Conservation (phyloP, 2,113 vertebrate genomes). For the Epinephelus cyanopodus region DNA sequence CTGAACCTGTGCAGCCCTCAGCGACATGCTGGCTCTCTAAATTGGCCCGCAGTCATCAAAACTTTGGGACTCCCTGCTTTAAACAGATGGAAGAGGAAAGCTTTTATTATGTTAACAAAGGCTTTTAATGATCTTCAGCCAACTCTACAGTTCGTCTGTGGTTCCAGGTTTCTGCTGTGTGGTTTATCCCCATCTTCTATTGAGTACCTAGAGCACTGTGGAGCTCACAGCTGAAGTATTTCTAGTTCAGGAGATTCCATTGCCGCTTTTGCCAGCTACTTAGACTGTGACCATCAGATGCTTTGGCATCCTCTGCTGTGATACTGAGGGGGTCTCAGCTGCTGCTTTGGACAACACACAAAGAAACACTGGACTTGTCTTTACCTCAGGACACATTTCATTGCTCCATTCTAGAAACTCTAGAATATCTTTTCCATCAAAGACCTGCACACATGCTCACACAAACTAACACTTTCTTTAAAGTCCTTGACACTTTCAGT, state of each 20-base stretch:
- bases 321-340: constrained; percentile 11
- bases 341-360: neutral
- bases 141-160: neutral
- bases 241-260: neutral
- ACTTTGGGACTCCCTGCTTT: neutral
- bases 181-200: neutral
- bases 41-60: too few relatives aligned
- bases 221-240: constrained; percentile 32
- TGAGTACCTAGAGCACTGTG: neutral
- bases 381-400: neutral
- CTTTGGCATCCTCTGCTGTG: constrained; percentile 6
- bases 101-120: neutral
- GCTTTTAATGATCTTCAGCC: neutral
- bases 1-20: too few relatives aligned
- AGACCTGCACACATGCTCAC: neutral
- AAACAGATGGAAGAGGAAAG: neutral
- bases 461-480: neutral
- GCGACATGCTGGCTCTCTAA: too few relatives aligned
- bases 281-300: constrained; percentile 25
- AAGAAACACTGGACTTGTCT: constrained; percentile 15
- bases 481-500: neutral
- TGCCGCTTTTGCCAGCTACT: constrained; percentile 19
- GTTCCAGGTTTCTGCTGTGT: constrained; percentile 23
- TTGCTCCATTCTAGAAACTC: neutral
- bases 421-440: neutral